These are phyloP conservation scores for Macaria liturata DNA, from an alignment of 2,888 invertebrate genomes.

Conservation along the genomic window DNA sequence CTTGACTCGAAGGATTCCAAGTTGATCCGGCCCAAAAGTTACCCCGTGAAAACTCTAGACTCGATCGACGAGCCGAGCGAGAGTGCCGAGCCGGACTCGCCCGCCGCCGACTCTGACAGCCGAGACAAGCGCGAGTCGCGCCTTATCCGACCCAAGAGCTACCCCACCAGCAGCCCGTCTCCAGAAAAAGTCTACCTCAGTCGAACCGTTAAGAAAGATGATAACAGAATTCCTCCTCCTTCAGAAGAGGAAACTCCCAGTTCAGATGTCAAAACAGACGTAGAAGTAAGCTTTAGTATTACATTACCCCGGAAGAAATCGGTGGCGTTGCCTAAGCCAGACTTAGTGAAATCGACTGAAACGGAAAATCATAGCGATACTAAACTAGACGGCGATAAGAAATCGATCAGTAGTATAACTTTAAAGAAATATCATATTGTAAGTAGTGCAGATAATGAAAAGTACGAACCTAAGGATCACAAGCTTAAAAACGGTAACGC, in stretches of 20 bases:
- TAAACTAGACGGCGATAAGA: conserved; percentile 40
- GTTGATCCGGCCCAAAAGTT: conserved; percentile 83
- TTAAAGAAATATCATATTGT: conserved; percentile 69
- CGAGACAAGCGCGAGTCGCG: conserved; percentile 67
- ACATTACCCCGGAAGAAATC: conserved; percentile 67
- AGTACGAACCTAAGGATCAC: conserved; percentile 42
- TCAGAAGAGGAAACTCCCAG: conserved; percentile 41
- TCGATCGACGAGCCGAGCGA: conserved; percentile 55
- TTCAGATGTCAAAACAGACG: conserved; percentile 57
- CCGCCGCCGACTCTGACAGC: conserved; percentile 44
- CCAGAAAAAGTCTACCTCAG: conserved; percentile 67
- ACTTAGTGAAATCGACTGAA: conserved; percentile 42
- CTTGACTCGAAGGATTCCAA: conserved; percentile 64
- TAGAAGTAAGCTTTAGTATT: conserved; percentile 77
- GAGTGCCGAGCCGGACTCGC: conserved; percentile 43
- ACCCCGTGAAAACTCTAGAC: conserved; percentile 75
- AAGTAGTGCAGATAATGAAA: conserved; percentile 41
- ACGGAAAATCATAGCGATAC: conserved; percentile 36
- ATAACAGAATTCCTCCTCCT: conserved; percentile 44
- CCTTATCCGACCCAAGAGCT: conserved; percentile 84
- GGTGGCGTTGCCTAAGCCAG: conserved; percentile 43
- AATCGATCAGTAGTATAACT: conserved; percentile 45
- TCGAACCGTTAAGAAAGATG: conserved; percentile 56
- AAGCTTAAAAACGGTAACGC: conserved; percentile 51
- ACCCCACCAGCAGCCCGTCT: conserved; percentile 78